Base-by-base conservation (phyloP, 2,113 vertebrate genomes). In the Myxocyprinus asiaticus region DNA sequence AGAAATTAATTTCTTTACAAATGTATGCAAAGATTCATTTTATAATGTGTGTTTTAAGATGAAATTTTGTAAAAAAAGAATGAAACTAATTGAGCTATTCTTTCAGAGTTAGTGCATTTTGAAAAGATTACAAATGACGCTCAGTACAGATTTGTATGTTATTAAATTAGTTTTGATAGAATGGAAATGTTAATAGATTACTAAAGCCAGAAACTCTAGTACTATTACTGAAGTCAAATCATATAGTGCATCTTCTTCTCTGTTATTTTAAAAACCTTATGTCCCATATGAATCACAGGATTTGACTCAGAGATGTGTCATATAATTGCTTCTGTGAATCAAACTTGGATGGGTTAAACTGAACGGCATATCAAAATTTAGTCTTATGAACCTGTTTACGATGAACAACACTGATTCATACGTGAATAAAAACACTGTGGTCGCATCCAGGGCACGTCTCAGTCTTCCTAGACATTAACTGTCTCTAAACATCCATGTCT, bases 21-120 rank as follows among this genome's bases (percentile, higher is more conserved):
- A 80, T 85, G 87, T 89, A 86, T 86, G 82, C 86, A 87, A 88
- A 91, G 79, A 67, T 67, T 66, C 67, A 84, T 73, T 87, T 87
- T 83, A 88, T 88, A 84, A 83, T 76, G 82, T 86, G 69, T 85
- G 83, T 82, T 33, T 67, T 53, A 76, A 81, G 85, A 70, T 76
- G 62, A 33, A 33, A 33, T 33, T 1, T 33, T 33, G 22, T 1
- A 33, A 33, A 33, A 33, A 33, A 33, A 33, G 22, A 33, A 33
- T 33, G 1, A 33, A 33, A 33, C 55, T 83, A 81, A 64, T 74
- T 81, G 47, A 10, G 58, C 72, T 81, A 75, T 4, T 47, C 42
- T 7, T 69, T 80, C 61, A 59, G n/a, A 22, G 47, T 6, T 33
- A 33, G 22, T 33, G 22, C 45, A 72, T 72, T 9, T 58, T 74